A percentile compares a stretch with the other conserved stretches of the same genome.
Evolutionary conservation across 2,797 vertebrate genomes (phyloP).

Genomic region (Allobates femoralis): DNA sequence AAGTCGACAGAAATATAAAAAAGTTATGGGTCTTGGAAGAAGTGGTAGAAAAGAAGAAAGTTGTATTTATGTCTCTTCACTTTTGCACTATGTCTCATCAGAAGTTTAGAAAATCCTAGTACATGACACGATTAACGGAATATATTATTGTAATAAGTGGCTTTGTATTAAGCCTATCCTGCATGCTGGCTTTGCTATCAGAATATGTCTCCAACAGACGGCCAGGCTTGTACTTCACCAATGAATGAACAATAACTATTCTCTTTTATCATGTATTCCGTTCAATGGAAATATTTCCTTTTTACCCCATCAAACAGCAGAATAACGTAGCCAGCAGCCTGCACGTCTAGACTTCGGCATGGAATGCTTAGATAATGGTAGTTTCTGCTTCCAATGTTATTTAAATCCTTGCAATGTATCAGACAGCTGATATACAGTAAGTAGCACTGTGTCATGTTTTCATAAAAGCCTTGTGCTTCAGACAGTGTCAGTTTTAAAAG

Average conservation of each 20-base stretch:
- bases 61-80: no score
- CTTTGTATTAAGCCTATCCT: background rate
- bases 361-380: slow-evolving; percentile 47
- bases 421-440: slow-evolving; percentile 49
- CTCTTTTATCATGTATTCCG: slow-evolving; percentile 34
- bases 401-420: slow-evolving; percentile 53
- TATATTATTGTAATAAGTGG: slow-evolving; percentile 20
- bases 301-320: slow-evolving; percentile 38
- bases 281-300: slow-evolving; percentile 29
- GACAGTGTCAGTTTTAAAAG: slow-evolving; percentile 55
- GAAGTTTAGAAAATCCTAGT: background rate
- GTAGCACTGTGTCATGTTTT: slow-evolving; percentile 59
- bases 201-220: slow-evolving; percentile 6
- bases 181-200: slow-evolving; percentile 5
- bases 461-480: slow-evolving; percentile 57
- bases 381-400: slow-evolving; percentile 43
- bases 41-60: no score
- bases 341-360: slow-evolving; percentile 41
- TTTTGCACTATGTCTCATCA: background rate
- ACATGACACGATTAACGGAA: background rate
- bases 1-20: no score
- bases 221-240: slow-evolving; percentile 25
- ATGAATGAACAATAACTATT: slow-evolving; percentile 36
- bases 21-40: no score
- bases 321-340: slow-evolving; percentile 34